These are phyloP conservation scores for Orchestia grillus DNA, from an alignment of 1,140 invertebrate species.

Conservation along the genomic window DNA sequence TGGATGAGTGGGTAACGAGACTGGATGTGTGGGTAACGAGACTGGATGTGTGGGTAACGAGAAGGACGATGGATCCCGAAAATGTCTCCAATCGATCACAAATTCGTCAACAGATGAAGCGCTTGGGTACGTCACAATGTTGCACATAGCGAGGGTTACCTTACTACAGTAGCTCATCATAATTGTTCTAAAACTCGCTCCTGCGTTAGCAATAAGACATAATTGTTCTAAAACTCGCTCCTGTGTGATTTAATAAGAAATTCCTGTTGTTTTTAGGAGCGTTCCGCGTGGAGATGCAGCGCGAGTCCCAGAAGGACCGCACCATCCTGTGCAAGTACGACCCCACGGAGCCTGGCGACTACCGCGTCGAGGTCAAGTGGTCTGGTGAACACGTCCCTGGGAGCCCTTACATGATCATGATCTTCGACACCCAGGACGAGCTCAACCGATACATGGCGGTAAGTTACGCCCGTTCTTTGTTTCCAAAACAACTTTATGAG, in stretches of 20 bases:
- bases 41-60: too few relatives aligned
- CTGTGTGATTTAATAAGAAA: neutral
- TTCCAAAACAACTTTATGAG: too few relatives aligned
- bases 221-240: neutral
- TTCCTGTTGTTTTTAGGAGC: conserved; percentile 76
- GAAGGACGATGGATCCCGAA: too few relatives aligned
- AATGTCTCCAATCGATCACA: too few relatives aligned
- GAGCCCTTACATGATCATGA: conserved; percentile 98
- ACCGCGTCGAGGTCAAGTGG: conserved; percentile 98
- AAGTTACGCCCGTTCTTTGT: conserved; percentile 63
- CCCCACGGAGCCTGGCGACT: conserved; percentile 98
- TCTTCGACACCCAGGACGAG: conserved; percentile 98
- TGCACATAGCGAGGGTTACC: too few relatives aligned
- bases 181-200: too few relatives aligned
- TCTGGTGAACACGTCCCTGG: conserved; percentile 96
- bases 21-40: too few relatives aligned
- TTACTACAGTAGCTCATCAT: too few relatives aligned
- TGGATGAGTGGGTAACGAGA: too few relatives aligned
- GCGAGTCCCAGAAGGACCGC: conserved; percentile 98
- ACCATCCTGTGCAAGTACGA: conserved; percentile 97
- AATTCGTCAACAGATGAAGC: too few relatives aligned
- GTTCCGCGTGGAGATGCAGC: conserved; percentile 99
- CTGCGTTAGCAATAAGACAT: neutral
- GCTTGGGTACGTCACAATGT: too few relatives aligned
- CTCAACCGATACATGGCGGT: conserved; percentile 76